phyloP scores from a whole-genome alignment of 2,797 vertebrate species.

The Eulemur albifrons region DNA sequence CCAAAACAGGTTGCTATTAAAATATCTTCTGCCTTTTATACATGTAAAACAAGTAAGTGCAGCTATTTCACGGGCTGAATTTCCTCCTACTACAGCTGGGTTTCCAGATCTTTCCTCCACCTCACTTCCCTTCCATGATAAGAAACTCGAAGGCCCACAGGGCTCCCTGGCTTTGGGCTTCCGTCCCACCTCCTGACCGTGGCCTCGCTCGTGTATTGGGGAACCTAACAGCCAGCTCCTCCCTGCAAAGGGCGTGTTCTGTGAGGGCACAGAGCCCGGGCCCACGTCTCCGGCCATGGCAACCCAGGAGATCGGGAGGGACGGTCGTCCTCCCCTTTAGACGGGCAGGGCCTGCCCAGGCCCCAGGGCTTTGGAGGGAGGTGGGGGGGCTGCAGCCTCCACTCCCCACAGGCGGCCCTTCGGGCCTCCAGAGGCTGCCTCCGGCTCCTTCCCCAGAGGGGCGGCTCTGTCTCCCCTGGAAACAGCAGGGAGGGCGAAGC shows the following conservation, averaged over 20 bases:
- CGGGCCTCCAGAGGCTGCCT: not conserved
- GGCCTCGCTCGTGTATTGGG: accelerated
- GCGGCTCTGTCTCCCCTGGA: not conserved
- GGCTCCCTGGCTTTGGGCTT: not conserved
- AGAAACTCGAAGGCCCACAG: not conserved
- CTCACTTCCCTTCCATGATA: not conserved
- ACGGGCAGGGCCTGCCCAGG: not conserved
- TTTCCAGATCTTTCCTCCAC: not conserved
- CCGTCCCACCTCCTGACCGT: not conserved
- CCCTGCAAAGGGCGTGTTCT: not conserved
- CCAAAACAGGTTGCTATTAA: not conserved
- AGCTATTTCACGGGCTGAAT: accelerated
- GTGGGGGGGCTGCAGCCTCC: too few species aligned
- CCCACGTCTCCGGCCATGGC: accelerated
- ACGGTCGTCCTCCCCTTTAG: not conserved
- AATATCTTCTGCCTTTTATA: accelerated
- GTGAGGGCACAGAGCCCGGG: accelerated
- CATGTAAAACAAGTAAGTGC: accelerated
- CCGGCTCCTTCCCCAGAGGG: not conserved
- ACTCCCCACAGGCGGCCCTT: not conserved
- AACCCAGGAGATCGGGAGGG: not conserved
- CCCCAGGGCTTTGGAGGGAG: not conserved
- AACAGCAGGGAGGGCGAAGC: not conserved
- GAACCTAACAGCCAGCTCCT: not conserved
- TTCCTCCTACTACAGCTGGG: too few species aligned